Base-by-base conservation (phyloP, 1,140 invertebrate species). In the Pygmarrhopalites habei region DNA sequence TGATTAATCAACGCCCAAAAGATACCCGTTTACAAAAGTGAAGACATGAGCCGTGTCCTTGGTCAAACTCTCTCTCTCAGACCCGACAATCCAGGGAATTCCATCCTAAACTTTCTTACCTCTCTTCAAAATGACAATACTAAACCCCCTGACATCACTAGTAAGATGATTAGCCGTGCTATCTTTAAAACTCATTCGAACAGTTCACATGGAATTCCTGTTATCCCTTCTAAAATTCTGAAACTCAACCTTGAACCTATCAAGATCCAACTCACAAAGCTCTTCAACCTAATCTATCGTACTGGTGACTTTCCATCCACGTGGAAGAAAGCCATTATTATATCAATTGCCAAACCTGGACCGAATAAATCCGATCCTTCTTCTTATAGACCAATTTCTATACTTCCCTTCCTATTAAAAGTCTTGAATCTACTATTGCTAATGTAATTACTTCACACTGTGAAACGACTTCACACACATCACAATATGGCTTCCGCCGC, bases 391-490 rank as follows among this genome's bases (percentile, higher is more conserved):
- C 51, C 51, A 19, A 56, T 56, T 7, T 39, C 30, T 35, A 19
- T 41, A 14, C 53, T 56, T 15, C 35, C 53, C 12, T 56, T 56
- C 30, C n/a, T 56, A 7, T 14, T 14, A 19, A 56, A 56, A 21
- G 53, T 56, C 39, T 56, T 56, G 53, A 56, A 26, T 19, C 5
- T 4, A 5, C 39, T 56, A 56, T 56, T 52, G 10, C 4, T 14
- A 28, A 4, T 29, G 5, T 14, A 23, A 14, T 52, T 26, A 52
- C 4, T 7, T 7, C 3, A 3, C 7, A 26, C 7, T 14, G 7
- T 52, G 25, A 52, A 26, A 3, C 23, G 7, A 7, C 14, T 14
- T 29, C 28, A 26, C 4, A 15, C 25, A 15, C 14, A 28, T 28
- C 7, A 7, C 49, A 52, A 26, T 52, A 19, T 52, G 49, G 49